Evolutionary conservation across 2,113 vertebrate species (phyloP).

Genomic region (Semicossyphus pulcher): DNA sequence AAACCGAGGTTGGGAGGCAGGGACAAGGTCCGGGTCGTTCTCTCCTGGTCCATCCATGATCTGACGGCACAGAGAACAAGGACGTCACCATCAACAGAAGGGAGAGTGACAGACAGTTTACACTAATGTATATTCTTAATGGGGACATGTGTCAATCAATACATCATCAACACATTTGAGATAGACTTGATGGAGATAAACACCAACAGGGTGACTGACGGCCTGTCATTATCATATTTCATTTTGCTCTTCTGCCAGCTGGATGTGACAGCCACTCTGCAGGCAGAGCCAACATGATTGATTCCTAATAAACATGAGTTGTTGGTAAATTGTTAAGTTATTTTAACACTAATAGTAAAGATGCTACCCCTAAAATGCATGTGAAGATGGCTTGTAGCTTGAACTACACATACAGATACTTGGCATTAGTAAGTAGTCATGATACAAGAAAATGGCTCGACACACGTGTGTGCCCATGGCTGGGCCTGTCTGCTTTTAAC

Average conservation of each 20-base stretch:
- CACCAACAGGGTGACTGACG: slow-evolving; percentile 11
- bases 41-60: slow-evolving; percentile 94
- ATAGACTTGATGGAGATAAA: background rate
- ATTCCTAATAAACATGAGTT: slow-evolving; percentile 12
- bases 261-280: slow-evolving; percentile 3
- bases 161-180: background rate
- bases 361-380: background rate
- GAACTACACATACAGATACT: background rate
- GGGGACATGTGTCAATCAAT: background rate
- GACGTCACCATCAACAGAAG: background rate
- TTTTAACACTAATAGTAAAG: background rate
- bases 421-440: too few species aligned
- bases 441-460: too few species aligned
- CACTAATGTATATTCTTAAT: background rate
- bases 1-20: slow-evolving; percentile 89
- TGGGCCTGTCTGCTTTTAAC: too few species aligned
- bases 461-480: too few species aligned
- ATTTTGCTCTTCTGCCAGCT: slow-evolving; percentile 15
- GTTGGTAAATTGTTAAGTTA: too few species aligned
- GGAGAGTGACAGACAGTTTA: background rate
- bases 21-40: slow-evolving; percentile 88
- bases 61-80: slow-evolving; percentile 71
- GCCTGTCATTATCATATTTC: slow-evolving; percentile 10
- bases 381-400: background rate
- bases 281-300: too few species aligned